Conservation (phyloP, 37 sponge, comb jelly and placozoan species). For the Oscarella lobularis region DNA sequence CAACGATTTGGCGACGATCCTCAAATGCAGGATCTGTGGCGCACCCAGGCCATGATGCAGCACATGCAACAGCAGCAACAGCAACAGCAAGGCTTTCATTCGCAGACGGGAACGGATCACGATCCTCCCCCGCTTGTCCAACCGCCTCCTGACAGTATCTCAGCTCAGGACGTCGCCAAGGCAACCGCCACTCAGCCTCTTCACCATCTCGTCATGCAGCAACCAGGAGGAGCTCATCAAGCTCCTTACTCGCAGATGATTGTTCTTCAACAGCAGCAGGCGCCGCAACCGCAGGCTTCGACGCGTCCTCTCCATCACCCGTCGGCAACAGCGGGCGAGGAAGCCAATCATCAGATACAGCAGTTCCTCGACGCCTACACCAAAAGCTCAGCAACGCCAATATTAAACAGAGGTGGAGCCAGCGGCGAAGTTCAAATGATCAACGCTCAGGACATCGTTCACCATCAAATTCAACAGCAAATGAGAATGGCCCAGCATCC, state of each 20-base stretch:
- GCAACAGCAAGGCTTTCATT: slow-evolving; percentile 4
- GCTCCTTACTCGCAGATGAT: too few species aligned
- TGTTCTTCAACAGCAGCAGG: not conserved
- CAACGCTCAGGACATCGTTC: not conserved
- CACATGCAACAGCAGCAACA: slow-evolving; percentile 44
- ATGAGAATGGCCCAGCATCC: not conserved
- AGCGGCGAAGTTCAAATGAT: not conserved
- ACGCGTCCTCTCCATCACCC: not conserved
- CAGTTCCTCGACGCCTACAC: not conserved
- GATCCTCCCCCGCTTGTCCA: not conserved
- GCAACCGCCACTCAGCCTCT: not conserved
- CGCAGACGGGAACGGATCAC: not conserved
- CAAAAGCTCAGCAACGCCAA: too few species aligned
- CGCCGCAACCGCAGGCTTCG: not conserved
- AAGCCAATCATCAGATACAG: not conserved
- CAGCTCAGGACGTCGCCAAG: not conserved
- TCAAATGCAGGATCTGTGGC: slow-evolving; percentile 18
- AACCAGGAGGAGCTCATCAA: too few species aligned
- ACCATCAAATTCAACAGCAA: not conserved
- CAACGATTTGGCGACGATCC: slow-evolving; percentile 17
- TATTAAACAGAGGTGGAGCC: too few species aligned
- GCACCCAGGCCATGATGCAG: slow-evolving; percentile 20
- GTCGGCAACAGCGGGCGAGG: not conserved
- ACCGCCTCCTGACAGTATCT: too few species aligned
- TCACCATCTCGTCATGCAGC: not conserved